phyloP scores from a whole-genome alignment of 2,797 vertebrate genomes.

The Lacerta bilineata region DNA sequence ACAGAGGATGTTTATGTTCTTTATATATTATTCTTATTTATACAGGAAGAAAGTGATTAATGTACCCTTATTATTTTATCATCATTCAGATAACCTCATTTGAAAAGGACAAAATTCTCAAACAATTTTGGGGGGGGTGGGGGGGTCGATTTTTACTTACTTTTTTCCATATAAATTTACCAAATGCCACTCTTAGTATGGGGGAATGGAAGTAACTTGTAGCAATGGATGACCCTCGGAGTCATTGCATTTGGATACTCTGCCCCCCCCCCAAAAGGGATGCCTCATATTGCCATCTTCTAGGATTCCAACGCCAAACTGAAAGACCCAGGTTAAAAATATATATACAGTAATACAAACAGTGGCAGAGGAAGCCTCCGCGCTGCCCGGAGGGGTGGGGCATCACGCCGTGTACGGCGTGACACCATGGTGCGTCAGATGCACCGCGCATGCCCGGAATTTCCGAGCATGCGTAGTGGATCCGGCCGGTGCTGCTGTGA shows the following conservation, averaged over 20 bases:
- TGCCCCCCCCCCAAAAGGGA: no score
- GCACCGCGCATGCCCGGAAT: no score
- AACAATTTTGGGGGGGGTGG: neutral
- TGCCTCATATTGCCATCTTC: neutral
- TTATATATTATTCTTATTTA: neutral
- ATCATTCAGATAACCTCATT: neutral
- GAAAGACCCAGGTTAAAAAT: constrained; percentile 69
- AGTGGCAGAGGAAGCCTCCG: no score
- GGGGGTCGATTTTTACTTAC: no score
- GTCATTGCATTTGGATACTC: neutral
- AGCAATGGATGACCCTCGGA: neutral
- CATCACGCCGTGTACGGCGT: no score
- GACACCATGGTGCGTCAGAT: no score
- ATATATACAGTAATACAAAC: no score
- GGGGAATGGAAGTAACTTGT: neutral
- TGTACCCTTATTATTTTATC: neutral
- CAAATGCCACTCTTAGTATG: neutral
- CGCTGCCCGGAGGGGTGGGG: no score
- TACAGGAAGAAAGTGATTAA: neutral
- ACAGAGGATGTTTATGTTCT: neutral
- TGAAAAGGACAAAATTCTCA: neutral
- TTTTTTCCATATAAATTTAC: neutral
- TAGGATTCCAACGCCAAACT: neutral
- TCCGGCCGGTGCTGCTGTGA: constrained; percentile 13
- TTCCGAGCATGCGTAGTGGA: no score